A percentile compares a stretch with the other conserved stretches of the same genome.
phyloP scores from a whole-genome alignment of 2,797 vertebrate genomes.

The Sylvia borin region DNA sequence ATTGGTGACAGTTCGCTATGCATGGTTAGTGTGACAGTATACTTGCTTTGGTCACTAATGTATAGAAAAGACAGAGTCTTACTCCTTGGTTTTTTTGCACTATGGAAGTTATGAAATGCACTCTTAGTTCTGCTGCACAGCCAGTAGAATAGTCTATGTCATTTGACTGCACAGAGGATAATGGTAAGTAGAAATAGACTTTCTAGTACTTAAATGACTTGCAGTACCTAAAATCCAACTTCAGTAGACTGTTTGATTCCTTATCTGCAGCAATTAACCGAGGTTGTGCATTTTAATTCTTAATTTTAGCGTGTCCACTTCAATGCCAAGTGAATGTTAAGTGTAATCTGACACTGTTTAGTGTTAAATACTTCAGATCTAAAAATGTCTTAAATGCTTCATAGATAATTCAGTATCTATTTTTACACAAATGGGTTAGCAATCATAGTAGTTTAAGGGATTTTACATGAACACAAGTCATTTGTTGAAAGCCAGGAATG shows the following conservation, averaged over 20 bases:
- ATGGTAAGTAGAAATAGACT: slow-evolving; percentile 38
- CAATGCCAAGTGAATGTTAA: background rate
- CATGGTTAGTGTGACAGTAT: background rate
- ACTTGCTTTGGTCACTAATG: background rate
- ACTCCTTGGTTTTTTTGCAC: background rate
- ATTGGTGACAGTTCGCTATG: background rate
- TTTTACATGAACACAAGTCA: background rate
- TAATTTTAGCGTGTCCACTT: background rate
- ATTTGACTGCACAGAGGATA: background rate
- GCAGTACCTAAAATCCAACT: background rate
- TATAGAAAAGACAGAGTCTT: background rate
- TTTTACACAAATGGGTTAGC: background rate
- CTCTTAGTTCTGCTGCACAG: background rate
- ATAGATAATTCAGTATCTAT: background rate
- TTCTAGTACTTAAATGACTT: background rate
- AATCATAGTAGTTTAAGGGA: background rate
- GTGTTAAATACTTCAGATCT: background rate
- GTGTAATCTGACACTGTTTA: background rate
- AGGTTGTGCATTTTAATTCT: background rate
- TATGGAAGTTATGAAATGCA: background rate
- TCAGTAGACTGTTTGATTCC: background rate
- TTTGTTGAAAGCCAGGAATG: background rate
- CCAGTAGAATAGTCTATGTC: background rate
- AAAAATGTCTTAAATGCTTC: background rate
- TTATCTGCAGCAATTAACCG: background rate